Evolutionary conservation across 2,888 invertebrate genomes (phyloP).

Genomic region (Aleiodes testaceus): DNA sequence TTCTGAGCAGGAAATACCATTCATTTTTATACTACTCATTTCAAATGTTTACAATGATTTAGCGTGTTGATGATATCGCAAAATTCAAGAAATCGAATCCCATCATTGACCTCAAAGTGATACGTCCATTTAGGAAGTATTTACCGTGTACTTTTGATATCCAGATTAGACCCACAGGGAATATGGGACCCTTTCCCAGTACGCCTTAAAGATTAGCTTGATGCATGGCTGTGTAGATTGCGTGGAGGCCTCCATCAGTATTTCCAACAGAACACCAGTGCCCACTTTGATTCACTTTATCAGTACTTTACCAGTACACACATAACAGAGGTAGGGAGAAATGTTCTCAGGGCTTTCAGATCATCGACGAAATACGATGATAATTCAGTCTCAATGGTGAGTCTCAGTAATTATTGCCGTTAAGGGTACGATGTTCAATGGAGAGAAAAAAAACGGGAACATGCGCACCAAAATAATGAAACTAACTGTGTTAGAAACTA

Average conservation of each 20-base stretch:
- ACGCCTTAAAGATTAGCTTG: constrained; percentile 62
- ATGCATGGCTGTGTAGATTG: constrained; percentile 63
- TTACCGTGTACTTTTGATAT: constrained; percentile 47
- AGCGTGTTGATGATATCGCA: not conserved
- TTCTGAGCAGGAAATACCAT: no score
- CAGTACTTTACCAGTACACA: constrained; percentile 28
- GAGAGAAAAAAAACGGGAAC: no score
- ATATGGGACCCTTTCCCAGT: constrained; percentile 51
- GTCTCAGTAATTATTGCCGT: constrained; percentile 3
- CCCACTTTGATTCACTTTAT: constrained; percentile 48
- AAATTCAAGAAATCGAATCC: not conserved
- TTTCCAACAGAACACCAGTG: constrained; percentile 47
- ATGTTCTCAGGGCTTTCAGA: constrained; percentile 42
- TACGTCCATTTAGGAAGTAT: constrained; percentile 39
- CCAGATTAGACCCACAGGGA: constrained; percentile 56
- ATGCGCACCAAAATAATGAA: no score
- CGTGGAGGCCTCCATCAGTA: constrained; percentile 37
- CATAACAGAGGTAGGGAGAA: constrained; percentile 47
- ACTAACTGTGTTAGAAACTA: no score
- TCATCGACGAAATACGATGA: constrained; percentile 25
- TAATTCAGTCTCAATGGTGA: constrained; percentile 5
- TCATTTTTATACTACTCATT: not conserved
- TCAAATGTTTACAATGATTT: not conserved
- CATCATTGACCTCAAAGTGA: constrained; percentile 34
- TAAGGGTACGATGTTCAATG: not conserved